phyloP scores from a whole-genome alignment of 2,113 vertebrate genomes.

The Micromys minutus region DNA sequence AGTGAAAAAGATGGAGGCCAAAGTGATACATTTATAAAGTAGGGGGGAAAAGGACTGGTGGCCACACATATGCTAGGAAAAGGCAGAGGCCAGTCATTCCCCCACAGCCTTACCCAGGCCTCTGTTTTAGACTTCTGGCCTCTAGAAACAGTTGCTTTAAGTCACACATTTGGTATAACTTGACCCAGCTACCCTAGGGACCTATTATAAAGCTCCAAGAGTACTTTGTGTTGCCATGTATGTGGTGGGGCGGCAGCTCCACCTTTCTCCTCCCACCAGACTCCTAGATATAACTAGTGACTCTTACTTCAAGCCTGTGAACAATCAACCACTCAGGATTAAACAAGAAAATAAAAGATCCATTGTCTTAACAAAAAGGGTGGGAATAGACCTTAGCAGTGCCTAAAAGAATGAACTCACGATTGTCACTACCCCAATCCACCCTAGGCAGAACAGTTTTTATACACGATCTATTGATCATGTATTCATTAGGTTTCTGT shows the following conservation, averaged over 20 bases:
- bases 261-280: not conserved
- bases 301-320: not conserved
- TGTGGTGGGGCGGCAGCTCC: fast-evolving
- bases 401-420: too few species aligned
- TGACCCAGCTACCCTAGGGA: fast-evolving
- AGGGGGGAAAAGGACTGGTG: fast-evolving
- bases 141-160: not conserved
- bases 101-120: not conserved
- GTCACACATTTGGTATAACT: fast-evolving
- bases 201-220: not conserved
- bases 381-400: not conserved
- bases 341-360: not conserved
- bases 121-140: not conserved
- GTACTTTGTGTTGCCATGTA: fast-evolving
- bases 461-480: not conserved
- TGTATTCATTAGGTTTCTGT: not conserved
- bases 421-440: not conserved
- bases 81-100: not conserved
- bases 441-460: not conserved
- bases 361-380: not conserved
- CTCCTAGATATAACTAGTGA: not conserved
- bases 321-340: not conserved
- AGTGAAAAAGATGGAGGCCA: not conserved
- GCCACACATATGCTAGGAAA: not conserved
- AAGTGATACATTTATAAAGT: fast-evolving